Evolutionary conservation across 2,113 vertebrate species (phyloP).

Genomic region (Dendrocopos noguchii): DNA sequence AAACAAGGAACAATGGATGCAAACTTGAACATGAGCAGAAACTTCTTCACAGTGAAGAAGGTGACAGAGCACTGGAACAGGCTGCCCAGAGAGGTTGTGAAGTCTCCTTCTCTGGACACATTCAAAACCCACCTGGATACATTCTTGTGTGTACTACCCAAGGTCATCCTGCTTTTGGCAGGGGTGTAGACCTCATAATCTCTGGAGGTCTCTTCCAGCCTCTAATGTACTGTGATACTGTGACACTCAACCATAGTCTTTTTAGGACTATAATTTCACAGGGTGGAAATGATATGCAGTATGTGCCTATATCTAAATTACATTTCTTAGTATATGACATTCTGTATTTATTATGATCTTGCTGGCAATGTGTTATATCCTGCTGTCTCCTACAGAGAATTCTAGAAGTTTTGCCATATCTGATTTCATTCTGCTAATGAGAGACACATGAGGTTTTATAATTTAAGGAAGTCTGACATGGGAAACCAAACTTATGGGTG

Average conservation of each 20-base stretch:
- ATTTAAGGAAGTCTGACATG: background rate
- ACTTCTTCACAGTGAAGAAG: too few relatives aligned
- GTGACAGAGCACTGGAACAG: too few relatives aligned
- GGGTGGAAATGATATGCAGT: background rate
- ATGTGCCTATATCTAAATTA: constrained; percentile 10
- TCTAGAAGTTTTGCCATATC: background rate
- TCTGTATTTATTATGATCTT: background rate
- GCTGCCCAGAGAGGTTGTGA: too few relatives aligned
- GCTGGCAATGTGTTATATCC: background rate
- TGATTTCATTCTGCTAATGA: background rate
- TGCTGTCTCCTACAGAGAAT: background rate
- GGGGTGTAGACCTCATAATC: too few relatives aligned
- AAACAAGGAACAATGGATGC: too few relatives aligned
- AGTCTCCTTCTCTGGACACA: too few relatives aligned
- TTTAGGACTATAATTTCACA: constrained; percentile 29
- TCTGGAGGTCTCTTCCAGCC: too few relatives aligned
- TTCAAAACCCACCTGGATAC: too few relatives aligned
- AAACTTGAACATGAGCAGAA: too few relatives aligned
- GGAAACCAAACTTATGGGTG: background rate
- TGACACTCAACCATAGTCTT: background rate
- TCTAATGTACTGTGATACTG: too few relatives aligned
- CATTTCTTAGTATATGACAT: background rate
- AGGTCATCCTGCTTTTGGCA: too few relatives aligned
- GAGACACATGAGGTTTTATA: background rate
- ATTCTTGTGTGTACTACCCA: too few relatives aligned